Evolutionary conservation across 2,888 invertebrate genomes (phyloP), one percentile per base, ranked within the genome.

Genomic region (Dichetophora obliterata): DNA sequence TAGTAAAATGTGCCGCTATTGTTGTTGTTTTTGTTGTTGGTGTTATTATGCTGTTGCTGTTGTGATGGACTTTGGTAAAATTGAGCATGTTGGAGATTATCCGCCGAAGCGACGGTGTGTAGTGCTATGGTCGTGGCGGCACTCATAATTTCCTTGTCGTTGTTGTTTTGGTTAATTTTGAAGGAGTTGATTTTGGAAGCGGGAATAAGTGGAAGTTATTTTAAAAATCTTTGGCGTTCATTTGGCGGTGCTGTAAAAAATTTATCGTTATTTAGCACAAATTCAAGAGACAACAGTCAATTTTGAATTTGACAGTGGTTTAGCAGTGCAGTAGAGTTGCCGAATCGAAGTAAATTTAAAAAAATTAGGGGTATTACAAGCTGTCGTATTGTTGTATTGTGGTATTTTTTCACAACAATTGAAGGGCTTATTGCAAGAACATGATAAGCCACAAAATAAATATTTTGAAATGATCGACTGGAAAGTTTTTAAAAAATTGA

Each of bases 61-160:
- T 57, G 43, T 50, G 24, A 24, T 66, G 50, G n/a, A 22, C 43
- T 69, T 43, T 69, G 59, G 59, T 75, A 52, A 71, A 75, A 80
- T 68, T 80, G 78, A 16, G 75, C 61, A 71, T 75, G 78, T 59
- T 72, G 77, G 52, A 71, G 61, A 70, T 54, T 76, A 65, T 80
- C 80, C 24, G 79, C 76, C 4, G 82, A 80, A 6, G 80, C 48
- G n/a, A 78, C 78, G 16, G 80, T 78, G 54, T 75, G 68, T 66
- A 81, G 66, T 19, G 77, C 78, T 74, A 82, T 76, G 34, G 79
- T 81, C 24, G 79, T 79, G 68, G 81, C 77, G 63, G 76, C 77
- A 69, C 78, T 82, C 81, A 80, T 63, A n/a, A 19, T 43, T 5
- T 37, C n/a, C 63, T 16, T 3, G 4, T 34, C 3, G 5, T 37